Evolutionary conservation across 2,888 invertebrate genomes (phyloP), one percentile per base, ranked within the genome.

Genomic region (Neoitamus cyanurus): DNA sequence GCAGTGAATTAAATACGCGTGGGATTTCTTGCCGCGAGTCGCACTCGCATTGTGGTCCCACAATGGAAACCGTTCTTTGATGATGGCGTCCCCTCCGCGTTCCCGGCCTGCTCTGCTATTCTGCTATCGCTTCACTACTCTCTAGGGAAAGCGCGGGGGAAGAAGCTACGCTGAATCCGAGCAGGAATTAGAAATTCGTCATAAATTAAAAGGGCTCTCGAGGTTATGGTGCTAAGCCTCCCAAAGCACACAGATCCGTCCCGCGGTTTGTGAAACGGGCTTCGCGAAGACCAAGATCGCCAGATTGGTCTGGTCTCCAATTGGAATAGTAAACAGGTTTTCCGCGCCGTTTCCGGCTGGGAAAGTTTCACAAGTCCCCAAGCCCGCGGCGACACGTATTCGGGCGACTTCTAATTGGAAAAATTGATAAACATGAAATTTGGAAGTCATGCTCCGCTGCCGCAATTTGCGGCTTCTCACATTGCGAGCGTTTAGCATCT

Each of bases 1-100:
- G 78, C 78, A 48, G 48, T 78, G 78, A 78, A 78, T 78, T 78
- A 78, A 78, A 78, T 78, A 78, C 78, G 78, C 78, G 78, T 78
- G 78, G 78, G 78, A 78, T 58, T 58, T 58, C 48, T 31, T 31
- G 48, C 42, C 48, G 78, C 78, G 58, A 58, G 78, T 28, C 78
- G 31, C 31, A 31, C 70, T 78, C 48, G 78, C 31, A 31, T 78
- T 31, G 48, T 78, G 31, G 58, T 58, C n/a, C 78, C 48, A 46
- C 78, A 58, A 58, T 78, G 11, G 42, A 78, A 78, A 78, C 78
- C 46, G 78, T 78, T 78, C 78, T 78, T 15, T 78, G 31, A 15
- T 7, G 78, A 78, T 13, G 31, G 4, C 28, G 31, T 9, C 34
- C 77, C 75, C 34, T 15, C 36, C 20, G 13, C 34, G 70, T 34